These are phyloP conservation scores for Nomada fabriciana DNA, from an alignment of 2,888 invertebrate genomes.

Conservation along the genomic window DNA sequence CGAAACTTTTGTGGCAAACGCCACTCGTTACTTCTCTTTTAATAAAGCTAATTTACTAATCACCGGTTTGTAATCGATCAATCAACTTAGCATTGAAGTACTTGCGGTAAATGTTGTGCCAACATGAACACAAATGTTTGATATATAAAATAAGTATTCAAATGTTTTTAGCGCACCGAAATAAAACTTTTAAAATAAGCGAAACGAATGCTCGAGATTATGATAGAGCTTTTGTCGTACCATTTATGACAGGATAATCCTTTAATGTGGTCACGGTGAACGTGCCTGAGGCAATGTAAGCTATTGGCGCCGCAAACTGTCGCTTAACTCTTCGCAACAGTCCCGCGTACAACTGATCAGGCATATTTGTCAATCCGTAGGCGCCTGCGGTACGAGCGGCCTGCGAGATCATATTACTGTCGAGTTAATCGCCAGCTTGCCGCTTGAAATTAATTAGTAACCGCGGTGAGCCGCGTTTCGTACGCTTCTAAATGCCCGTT, in stretches of 20 bases:
- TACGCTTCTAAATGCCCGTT: constrained; percentile 52
- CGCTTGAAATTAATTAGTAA: constrained; percentile 62
- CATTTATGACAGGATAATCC: constrained; percentile 30
- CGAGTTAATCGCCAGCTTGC: constrained; percentile 54
- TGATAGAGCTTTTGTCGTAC: neutral
- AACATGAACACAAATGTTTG: too few relatives aligned
- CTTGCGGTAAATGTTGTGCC: too few relatives aligned
- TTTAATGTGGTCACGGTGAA: constrained; percentile 19
- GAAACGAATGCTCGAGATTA: constrained; percentile 41
- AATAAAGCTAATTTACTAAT: constrained; percentile 5
- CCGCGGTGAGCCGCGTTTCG: constrained; percentile 49
- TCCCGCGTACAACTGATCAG: constrained; percentile 25
- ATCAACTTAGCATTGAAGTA: too few relatives aligned
- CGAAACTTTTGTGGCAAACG: constrained; percentile 35
- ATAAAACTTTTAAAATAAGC: neutral
- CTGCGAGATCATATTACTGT: constrained; percentile 54
- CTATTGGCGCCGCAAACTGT: constrained; percentile 9
- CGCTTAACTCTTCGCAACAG: constrained; percentile 43
- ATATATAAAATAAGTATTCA: too few relatives aligned
- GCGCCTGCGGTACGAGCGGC: constrained; percentile 6
- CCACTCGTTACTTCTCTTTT: neutral
- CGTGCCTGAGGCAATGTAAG: neutral
- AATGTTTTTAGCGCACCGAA: too few relatives aligned
- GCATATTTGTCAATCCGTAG: constrained; percentile 53
- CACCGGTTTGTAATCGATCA: too few relatives aligned